Evolutionary conservation across 2,888 invertebrate genomes (phyloP), one percentile per base, ranked within the genome.

Genomic region (Rhyacophila evoluta): DNA sequence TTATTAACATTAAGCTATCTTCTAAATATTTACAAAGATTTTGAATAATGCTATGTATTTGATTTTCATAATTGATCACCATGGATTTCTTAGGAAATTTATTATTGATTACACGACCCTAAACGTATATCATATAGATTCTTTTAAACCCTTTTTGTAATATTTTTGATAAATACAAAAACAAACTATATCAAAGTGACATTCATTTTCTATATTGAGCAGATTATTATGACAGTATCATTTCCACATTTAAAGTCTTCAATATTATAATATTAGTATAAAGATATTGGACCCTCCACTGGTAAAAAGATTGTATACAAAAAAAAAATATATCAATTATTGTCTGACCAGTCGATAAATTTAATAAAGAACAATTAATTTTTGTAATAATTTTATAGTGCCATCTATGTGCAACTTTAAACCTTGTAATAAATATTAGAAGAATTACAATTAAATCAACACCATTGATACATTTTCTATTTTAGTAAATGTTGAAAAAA

Each of bases 381-480:
- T 55, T 55, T 55, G 19, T n/a, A 19, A 55, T 55, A 55, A 55
- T 12, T 55, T 55, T 19, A 25, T 55, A 55, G 55, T 55, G 55
- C 55, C 55, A 55, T 55, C 55, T 55, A 55, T 55, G 55, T 55
- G 55, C 55, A n/a, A 15, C 15, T 55, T 19, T 19, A 55, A 55
- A 55, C 19, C 10, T 55, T 55, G 10, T 55, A 55, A 25, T 55
- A 19, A 5, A n/a, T n/a, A n/a, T n/a, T 55, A 55, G 55, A 8
- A 33, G 55, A 19, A 19, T 6, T 55, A 19, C 55, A 19, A 55
- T 19, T 55, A 19, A 4, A 19, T 19, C 10, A 25, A 55, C 55
- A 55, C 55, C 55, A 55, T 15, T 19, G 55, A 19, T 55, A 55
- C 55, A 55, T 55, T 55, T 55, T 55, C 10, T 55, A 55, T 55